Conservation (phyloP, 2,888 invertebrate genomes). For the Anoplius nigerrimus region DNA sequence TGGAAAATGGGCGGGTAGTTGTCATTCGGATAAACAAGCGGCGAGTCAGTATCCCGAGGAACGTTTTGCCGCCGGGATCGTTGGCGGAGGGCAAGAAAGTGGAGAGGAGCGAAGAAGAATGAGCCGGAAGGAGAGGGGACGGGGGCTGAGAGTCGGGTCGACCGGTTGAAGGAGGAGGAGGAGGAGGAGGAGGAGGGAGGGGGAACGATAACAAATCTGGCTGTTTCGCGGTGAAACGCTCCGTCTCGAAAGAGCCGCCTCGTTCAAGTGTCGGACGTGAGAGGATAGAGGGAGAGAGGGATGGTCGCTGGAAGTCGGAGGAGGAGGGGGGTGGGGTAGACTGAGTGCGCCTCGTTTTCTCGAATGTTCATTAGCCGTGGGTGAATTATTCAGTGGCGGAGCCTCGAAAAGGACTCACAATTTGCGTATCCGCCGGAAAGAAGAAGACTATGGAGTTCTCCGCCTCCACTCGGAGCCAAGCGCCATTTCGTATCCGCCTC, state of each 20-base stretch:
- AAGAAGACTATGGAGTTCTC: background rate
- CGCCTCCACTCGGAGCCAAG: background rate
- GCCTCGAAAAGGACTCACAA: slow-evolving; percentile 22
- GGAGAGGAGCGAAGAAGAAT: slow-evolving; percentile 13
- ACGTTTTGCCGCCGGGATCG: too few relatives aligned
- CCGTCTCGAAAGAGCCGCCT: slow-evolving; percentile 6
- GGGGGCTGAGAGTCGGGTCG: background rate
- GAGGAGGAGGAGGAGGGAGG: background rate
- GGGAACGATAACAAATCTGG: slow-evolving; percentile 33
- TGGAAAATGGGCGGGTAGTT: background rate
- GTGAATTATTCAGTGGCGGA: slow-evolving; percentile 40
- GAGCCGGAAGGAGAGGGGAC: background rate
- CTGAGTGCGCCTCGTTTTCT: slow-evolving; percentile 11
- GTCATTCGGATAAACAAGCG: slow-evolving; percentile 29
- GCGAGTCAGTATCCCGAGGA: background rate
- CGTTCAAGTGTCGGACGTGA: slow-evolving; percentile 7
- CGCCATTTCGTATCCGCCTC: background rate
- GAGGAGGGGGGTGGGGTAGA: slow-evolving; percentile 11
- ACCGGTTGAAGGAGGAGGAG: background rate
- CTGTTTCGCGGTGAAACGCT: slow-evolving; percentile 19
- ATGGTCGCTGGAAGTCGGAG: background rate
- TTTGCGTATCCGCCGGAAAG: slow-evolving; percentile 21
- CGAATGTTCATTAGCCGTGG: slow-evolving; percentile 42
- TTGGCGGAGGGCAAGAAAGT: background rate
- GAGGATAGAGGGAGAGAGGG: too few relatives aligned